These are phyloP conservation scores for Tarsius wallacei DNA, from an alignment of 2,797 vertebrate genomes.

Conservation along the genomic window DNA sequence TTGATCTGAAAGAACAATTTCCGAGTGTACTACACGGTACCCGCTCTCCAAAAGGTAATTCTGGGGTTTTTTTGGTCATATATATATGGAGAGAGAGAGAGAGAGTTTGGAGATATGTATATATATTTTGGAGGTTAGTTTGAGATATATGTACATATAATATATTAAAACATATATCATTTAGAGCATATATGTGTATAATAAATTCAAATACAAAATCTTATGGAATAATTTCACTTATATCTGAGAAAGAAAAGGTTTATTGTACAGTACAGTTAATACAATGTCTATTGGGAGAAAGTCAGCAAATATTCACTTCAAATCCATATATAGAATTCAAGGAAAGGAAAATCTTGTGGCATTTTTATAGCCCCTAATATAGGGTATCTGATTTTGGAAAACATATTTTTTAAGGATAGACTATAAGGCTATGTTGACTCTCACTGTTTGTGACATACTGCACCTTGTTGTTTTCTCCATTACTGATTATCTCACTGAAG, in stretches of 20 bases:
- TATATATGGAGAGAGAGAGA: neutral
- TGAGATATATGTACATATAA: neutral
- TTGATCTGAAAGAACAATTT: too few relatives aligned
- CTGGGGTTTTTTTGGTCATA: neutral
- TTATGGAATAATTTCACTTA: neutral
- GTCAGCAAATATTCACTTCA: accelerated
- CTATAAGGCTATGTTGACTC: accelerated
- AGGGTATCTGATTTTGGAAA: accelerated
- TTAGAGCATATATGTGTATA: neutral
- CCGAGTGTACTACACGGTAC: too few relatives aligned
- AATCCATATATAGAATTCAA: too few relatives aligned
- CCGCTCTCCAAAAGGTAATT: too few relatives aligned
- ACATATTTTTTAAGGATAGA: accelerated
- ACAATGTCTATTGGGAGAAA: too few relatives aligned
- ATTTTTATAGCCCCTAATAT: accelerated
- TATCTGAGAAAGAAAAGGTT: accelerated
- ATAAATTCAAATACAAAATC: neutral
- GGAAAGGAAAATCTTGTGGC: accelerated
- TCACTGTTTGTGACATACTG: accelerated
- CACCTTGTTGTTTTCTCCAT: accelerated
- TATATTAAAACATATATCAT: neutral
- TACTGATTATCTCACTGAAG: accelerated
- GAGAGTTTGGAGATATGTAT: neutral
- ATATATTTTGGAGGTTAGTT: neutral
- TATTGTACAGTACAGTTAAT: accelerated